Evolutionary conservation across 2,797 vertebrate species (phyloP).

Genomic region (Gymnoscopelus microlampas): DNA sequence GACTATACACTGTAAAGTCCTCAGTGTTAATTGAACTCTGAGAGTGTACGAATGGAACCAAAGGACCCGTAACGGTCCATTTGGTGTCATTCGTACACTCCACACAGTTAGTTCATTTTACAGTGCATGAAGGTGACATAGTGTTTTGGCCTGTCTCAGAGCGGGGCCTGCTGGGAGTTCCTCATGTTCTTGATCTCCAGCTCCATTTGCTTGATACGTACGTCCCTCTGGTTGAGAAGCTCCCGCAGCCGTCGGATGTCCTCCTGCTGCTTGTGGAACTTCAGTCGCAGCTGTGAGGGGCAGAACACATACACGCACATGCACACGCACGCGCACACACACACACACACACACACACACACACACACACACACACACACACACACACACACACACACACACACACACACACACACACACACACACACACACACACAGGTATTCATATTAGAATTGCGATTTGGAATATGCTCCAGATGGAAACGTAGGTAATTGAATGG

Average conservation of each 20-base stretch:
- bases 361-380: constrained; percentile 15
- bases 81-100: too few relatives aligned
- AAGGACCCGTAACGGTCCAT: too few relatives aligned
- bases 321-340: constrained; percentile 13
- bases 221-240: constrained; percentile 86
- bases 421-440: constrained; percentile 8
- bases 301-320: constrained; percentile 19
- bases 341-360: not conserved
- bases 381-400: not conserved
- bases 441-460: too few relatives aligned
- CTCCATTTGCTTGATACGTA: constrained; percentile 90
- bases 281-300: constrained; percentile 86
- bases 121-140: too few relatives aligned
- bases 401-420: constrained; percentile 9
- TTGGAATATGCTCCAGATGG: too few relatives aligned
- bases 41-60: too few relatives aligned
- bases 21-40: too few relatives aligned
- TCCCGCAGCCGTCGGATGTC: constrained; percentile 91
- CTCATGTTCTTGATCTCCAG: constrained; percentile 90
- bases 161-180: constrained; percentile 56
- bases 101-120: too few relatives aligned
- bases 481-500: too few relatives aligned
- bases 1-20: too few relatives aligned
- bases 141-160: constrained; percentile 64
- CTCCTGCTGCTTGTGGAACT: constrained; percentile 94